phyloP scores from a whole-genome alignment of 2,797 vertebrate species.

The Dryobates pubescens region DNA sequence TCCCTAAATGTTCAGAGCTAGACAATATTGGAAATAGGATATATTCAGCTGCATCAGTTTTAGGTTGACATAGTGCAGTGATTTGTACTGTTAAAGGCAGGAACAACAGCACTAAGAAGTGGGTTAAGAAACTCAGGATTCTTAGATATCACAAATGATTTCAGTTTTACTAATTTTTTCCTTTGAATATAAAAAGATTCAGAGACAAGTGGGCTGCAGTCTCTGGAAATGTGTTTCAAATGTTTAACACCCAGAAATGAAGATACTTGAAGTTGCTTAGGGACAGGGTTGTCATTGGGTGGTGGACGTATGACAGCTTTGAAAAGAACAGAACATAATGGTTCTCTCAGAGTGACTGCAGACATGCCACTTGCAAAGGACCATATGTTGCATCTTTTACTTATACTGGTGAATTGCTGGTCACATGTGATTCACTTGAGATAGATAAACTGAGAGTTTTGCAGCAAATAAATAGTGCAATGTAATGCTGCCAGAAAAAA shows the following conservation, averaged over 20 bases:
- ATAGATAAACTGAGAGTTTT: slow-evolving; percentile 9
- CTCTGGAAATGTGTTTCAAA: not conserved
- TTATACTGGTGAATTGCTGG: not conserved
- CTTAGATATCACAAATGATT: not conserved
- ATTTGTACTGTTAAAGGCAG: not conserved
- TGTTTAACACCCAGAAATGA: not conserved
- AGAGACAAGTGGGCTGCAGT: not conserved
- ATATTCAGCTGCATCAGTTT: not conserved
- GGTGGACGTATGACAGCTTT: not conserved
- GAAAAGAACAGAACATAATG: not conserved
- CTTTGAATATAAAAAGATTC: not conserved
- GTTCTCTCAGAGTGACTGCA: not conserved
- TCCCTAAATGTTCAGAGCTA: not conserved
- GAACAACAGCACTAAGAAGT: not conserved
- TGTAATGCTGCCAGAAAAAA: slow-evolving; percentile 4
- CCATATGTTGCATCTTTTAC: slow-evolving; percentile 5
- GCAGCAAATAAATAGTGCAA: not conserved
- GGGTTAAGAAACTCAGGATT: not conserved
- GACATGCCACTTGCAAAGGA: not conserved
- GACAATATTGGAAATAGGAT: not conserved
- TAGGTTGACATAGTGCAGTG: not conserved
- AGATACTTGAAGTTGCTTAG: not conserved
- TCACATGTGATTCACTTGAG: not conserved
- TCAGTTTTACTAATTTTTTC: not conserved
- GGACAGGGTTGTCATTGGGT: not conserved